A percentile compares a stretch with the other conserved stretches of the same genome.
These are phyloP conservation scores for Rutilus rutilus DNA, from an alignment of 2,113 vertebrate species.

Conservation along the genomic window DNA sequence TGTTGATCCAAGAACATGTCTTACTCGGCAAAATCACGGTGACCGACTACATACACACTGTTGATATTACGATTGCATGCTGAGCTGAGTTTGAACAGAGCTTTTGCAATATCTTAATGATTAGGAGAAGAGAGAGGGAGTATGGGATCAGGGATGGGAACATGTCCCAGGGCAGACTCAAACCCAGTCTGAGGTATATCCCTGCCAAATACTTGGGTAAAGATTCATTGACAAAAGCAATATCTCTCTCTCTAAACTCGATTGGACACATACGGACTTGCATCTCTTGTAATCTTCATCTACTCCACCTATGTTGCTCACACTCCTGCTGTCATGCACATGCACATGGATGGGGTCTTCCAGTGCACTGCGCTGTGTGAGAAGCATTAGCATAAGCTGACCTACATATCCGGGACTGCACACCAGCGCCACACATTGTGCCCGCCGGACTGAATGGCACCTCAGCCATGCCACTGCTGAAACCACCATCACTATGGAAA, in stretches of 20 bases:
- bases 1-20: too few species aligned
- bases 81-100: background rate
- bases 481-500: slow-evolving; percentile 69
- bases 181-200: background rate
- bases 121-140: background rate
- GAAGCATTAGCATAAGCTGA: slow-evolving; percentile 45
- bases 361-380: slow-evolving; percentile 19
- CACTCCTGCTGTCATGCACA: slow-evolving; percentile 8
- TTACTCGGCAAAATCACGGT: too few species aligned
- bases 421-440: slow-evolving; percentile 34
- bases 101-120: background rate
- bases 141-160: background rate
- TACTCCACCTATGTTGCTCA: background rate
- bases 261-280: background rate
- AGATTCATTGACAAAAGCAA: background rate
- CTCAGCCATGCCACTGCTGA: slow-evolving; percentile 48
- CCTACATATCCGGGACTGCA: slow-evolving; percentile 38
- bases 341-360: slow-evolving; percentile 23
- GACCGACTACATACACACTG: too few species aligned
- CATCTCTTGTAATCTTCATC: background rate
- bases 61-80: background rate
- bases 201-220: background rate
- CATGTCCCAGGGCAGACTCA: background rate
- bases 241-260: background rate
- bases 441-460: slow-evolving; percentile 43